These are phyloP conservation scores for Vidua macroura DNA, from an alignment of 2,113 vertebrate species.

Conservation along the genomic window DNA sequence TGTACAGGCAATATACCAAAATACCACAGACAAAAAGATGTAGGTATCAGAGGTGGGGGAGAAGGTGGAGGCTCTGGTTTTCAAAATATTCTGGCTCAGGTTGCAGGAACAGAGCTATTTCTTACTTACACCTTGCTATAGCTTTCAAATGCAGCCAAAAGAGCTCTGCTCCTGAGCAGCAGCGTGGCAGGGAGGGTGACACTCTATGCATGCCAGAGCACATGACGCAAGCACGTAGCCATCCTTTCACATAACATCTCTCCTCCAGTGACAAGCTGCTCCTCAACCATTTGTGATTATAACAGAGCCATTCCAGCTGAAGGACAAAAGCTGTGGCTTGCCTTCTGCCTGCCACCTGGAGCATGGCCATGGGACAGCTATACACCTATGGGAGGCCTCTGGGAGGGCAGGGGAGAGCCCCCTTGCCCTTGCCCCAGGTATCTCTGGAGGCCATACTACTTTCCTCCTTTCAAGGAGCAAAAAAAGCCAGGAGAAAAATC, in stretches of 20 bases:
- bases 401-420: neutral
- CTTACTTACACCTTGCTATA: neutral
- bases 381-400: neutral
- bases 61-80: neutral
- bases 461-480: neutral
- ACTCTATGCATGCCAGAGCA: neutral
- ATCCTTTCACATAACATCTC: neutral
- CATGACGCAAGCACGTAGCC: neutral
- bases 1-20: neutral
- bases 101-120: conserved; percentile 14
- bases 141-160: neutral
- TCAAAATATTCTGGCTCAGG: neutral
- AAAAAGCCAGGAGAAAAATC: neutral
- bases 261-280: neutral
- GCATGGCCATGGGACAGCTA: neutral
- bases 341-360: neutral
- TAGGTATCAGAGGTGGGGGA: neutral
- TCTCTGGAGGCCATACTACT: neutral
- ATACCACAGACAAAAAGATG: neutral
- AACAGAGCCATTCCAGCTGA: neutral
- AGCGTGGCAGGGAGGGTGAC: neutral
- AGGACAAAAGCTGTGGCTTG: neutral
- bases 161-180: neutral
- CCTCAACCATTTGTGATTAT: neutral
- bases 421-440: neutral